Conservation (phyloP, 2,113 vertebrate species). For the Rhinopomastus cyanomelas region DNA sequence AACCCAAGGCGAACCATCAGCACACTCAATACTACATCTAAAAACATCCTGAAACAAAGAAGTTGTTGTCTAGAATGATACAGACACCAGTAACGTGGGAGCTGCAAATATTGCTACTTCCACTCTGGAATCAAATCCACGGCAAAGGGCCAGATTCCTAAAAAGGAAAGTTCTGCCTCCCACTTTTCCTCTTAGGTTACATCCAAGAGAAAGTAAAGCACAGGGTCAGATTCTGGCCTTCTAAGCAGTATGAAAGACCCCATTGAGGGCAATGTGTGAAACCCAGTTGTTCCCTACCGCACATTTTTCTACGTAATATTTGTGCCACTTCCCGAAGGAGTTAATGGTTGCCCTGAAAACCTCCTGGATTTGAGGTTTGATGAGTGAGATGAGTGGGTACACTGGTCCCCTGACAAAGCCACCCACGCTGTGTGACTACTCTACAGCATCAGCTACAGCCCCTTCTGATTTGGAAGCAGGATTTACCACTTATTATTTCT, state of each 20-base stretch:
- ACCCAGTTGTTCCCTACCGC: background rate
- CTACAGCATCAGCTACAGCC: rapidly evolving
- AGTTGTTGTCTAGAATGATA: conserved; percentile 29
- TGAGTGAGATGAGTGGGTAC: background rate
- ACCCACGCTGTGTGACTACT: background rate
- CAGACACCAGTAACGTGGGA: background rate
- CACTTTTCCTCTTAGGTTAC: conserved; percentile 54
- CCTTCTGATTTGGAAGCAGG: background rate
- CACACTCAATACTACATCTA: conserved; percentile 23
- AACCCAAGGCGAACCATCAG: background rate
- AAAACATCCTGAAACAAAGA: conserved; percentile 59
- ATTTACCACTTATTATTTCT: background rate
- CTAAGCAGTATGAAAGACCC: background rate
- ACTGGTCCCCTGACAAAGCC: background rate
- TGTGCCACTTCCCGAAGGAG: conserved; percentile 4
- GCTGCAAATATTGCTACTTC: conserved; percentile 49
- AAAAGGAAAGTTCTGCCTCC: conserved; percentile 6
- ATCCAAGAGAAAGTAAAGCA: conserved; percentile 28
- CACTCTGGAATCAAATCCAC: conserved; percentile 43
- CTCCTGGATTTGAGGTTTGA: background rate
- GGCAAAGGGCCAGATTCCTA: conserved; percentile 17
- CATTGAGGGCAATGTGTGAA: conserved; percentile 31
- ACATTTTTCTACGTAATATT: conserved; percentile 24
- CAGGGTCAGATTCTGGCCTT: conserved; percentile 29
- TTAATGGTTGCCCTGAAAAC: background rate